Evolutionary conservation across 2,113 vertebrate species (phyloP), one percentile per base, ranked within the genome.

Genomic region (Scomber scombrus): DNA sequence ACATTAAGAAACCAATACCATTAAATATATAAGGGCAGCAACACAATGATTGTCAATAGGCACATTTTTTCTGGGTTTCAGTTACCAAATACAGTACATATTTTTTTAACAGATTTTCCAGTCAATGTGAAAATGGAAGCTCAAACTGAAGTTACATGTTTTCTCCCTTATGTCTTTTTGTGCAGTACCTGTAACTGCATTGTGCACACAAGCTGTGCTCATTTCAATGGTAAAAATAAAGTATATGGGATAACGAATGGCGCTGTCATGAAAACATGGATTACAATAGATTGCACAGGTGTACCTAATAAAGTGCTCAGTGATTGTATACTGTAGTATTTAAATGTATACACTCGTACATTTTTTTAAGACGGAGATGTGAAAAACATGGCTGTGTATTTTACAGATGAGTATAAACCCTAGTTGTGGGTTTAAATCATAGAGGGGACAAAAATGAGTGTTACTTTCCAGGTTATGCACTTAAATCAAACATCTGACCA

Each of bases 61-160:
- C 86, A 91, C 86, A 71, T 46, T 68, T 71, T 79, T 75, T 64
- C 16, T 57, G 29, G n/a, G 9, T 67, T 88, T 61, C 62, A 85
- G 81, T 83, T 62, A 55, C 0, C 2, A 74, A 68, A 84, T 58
- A 63, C 43, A 76, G 40, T 65, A 52, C 31, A 50, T 2, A 15
- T n/a, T 50, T 69, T 51, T 2, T 18, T 7, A 23, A 51, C 4
- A 57, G 4, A 63, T 2, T 10, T 72, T 78, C 23, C 62, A 81
- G 60, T 83, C 11, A 66, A 49, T 52, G 26, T 18, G 61, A 64
- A 76, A 75, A 54, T 1, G 5, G 5, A 47, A 73, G 2, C 3
- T 45, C 14, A 51, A 49, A 55, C 5, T 49, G 3, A 68, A 29
- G 8, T 67, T 5, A 52, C 34, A 54, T 3, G 5, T 31, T 56